phyloP scores from a whole-genome alignment of 2,888 invertebrate genomes.

The Euplagia quadripunctaria region DNA sequence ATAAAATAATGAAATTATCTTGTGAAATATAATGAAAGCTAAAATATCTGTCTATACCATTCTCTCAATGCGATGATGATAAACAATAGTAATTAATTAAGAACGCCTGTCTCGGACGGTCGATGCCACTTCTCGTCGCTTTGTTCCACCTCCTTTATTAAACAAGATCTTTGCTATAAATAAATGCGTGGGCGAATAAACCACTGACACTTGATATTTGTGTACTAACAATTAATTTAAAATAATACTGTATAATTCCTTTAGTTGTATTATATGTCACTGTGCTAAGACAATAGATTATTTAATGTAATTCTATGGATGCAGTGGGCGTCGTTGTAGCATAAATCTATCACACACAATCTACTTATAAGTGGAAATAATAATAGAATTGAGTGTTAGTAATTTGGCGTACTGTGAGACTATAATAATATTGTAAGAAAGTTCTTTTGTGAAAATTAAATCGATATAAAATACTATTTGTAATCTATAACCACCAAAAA shows the following conservation, averaged over 20 bases:
- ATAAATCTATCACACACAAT: too few relatives aligned
- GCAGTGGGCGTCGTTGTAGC: too few relatives aligned
- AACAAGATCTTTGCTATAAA: background rate
- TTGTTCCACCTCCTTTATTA: background rate
- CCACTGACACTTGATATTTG: background rate
- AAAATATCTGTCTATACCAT: background rate
- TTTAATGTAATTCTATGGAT: too few relatives aligned
- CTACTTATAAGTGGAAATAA: too few relatives aligned
- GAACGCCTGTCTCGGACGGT: conserved; percentile 43
- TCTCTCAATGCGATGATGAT: background rate
- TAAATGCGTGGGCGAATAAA: background rate
- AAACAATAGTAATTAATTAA: conserved; percentile 34
- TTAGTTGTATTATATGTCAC: background rate
- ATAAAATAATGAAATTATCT: background rate
- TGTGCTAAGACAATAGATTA: too few relatives aligned
- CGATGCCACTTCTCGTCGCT: conserved; percentile 46
- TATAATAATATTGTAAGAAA: too few relatives aligned
- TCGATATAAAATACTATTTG: too few relatives aligned
- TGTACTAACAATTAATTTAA: background rate
- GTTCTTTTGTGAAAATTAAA: too few relatives aligned
- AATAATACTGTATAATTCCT: background rate
- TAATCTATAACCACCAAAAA: too few relatives aligned
- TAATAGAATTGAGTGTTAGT: too few relatives aligned
- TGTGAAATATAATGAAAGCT: conserved; percentile 4
- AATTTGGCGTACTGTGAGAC: too few relatives aligned